These are phyloP conservation scores for Lepilemur ruficaudatus DNA, from an alignment of 2,797 vertebrate species.

Conservation along the genomic window DNA sequence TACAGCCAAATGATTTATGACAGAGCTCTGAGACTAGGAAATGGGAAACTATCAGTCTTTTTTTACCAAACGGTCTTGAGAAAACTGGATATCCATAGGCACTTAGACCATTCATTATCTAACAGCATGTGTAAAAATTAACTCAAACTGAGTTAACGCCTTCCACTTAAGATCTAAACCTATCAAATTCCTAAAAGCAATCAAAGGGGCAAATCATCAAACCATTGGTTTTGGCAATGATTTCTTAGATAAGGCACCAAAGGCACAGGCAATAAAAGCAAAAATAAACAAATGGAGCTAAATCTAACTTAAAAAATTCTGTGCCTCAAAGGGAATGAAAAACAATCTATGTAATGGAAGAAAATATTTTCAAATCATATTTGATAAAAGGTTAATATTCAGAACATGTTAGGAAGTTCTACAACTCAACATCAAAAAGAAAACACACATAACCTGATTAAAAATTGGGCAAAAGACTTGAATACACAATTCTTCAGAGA, in stretches of 20 bases:
- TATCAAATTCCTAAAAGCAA: background rate
- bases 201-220: background rate
- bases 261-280: background rate
- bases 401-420: background rate
- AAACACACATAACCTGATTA: background rate
- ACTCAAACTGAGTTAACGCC: background rate
- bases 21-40: too few relatives aligned
- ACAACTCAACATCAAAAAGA: background rate
- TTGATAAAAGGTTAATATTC: background rate
- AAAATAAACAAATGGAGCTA: background rate
- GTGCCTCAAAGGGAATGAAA: background rate
- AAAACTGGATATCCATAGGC: background rate
- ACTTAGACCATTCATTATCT: background rate
- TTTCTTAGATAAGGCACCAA: background rate
- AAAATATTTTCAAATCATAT: background rate
- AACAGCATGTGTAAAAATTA: background rate
- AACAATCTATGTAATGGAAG: background rate
- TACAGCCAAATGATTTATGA: background rate
- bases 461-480: background rate
- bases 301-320: background rate
- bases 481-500: background rate
- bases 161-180: background rate
- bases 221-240: background rate
- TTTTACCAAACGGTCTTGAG: background rate
- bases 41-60: background rate